phyloP scores from a whole-genome alignment of 2,797 vertebrate species.

The Silurus aristotelis region DNA sequence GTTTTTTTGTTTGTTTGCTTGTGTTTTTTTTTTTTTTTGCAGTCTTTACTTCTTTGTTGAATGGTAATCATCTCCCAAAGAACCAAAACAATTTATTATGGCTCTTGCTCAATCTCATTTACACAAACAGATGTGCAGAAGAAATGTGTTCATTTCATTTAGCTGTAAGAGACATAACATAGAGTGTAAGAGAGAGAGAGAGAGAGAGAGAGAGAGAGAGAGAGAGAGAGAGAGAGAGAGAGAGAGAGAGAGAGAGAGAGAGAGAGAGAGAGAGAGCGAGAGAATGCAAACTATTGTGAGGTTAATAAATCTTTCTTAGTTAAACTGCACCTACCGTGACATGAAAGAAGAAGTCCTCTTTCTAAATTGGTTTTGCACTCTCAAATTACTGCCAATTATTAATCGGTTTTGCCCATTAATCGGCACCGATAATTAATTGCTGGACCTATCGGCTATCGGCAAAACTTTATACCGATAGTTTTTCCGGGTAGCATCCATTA shows the following conservation, averaged over 20 bases:
- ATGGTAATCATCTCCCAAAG: background rate
- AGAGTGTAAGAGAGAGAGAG: background rate
- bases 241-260: too few species aligned
- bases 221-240: background rate
- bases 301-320: background rate
- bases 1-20: too few species aligned
- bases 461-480: too few species aligned
- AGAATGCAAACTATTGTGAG: background rate
- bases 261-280: background rate
- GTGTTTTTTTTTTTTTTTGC: background rate
- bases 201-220: conserved; percentile 4
- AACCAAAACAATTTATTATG: conserved; percentile 21
- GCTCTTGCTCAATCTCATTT: background rate
- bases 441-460: too few species aligned
- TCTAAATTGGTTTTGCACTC: background rate
- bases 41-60: background rate
- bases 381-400: background rate
- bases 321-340: background rate
- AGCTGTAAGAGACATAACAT: background rate
- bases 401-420: too few species aligned
- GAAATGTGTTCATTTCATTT: background rate
- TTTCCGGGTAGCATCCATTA: too few species aligned
- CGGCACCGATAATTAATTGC: too few species aligned
- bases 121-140: background rate
- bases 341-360: background rate